phyloP scores from a whole-genome alignment of 2,888 invertebrate genomes.

The Thumatha senex region DNA sequence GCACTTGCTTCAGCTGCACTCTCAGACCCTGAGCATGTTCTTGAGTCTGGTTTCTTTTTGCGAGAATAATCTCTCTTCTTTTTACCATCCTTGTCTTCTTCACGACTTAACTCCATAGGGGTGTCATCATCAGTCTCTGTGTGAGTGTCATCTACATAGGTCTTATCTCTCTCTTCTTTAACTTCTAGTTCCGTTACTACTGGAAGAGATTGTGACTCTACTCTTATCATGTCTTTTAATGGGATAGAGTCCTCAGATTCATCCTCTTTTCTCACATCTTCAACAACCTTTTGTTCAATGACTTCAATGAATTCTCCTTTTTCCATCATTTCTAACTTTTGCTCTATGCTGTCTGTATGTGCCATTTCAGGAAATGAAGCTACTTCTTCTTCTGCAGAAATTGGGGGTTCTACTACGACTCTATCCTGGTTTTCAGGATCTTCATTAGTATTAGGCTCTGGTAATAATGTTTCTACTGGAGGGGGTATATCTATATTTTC shows the following conservation, averaged over 20 bases:
- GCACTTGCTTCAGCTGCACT: conserved; percentile 68
- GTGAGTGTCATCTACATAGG: conserved; percentile 56
- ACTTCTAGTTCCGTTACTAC: conserved; percentile 21
- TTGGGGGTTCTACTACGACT: conserved; percentile 23
- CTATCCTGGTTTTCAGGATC: conserved; percentile 9
- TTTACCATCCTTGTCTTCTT: conserved; percentile 85
- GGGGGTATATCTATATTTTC: conserved; percentile 2
- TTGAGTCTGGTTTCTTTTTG: conserved; percentile 76
- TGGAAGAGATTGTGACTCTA: conserved; percentile 28
- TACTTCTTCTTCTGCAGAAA: conserved; percentile 31
- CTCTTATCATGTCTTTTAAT: conserved; percentile 61
- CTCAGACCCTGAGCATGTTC: conserved; percentile 75
- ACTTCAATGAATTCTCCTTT: conserved; percentile 21
- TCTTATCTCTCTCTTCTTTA: conserved; percentile 37
- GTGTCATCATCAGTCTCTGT: conserved; percentile 83
- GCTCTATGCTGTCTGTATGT: conserved; percentile 25
- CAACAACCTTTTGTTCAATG: conserved; percentile 37
- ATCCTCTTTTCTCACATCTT: conserved; percentile 56
- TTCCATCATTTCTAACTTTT: conserved; percentile 34
- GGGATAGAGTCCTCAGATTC: conserved; percentile 71
- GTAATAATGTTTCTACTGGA: conserved; percentile 19
- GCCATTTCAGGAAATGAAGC: conserved; percentile 19
- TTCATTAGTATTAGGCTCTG: conserved; percentile 1
- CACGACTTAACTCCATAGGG: conserved; percentile 82
- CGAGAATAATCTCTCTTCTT: conserved; percentile 85